phyloP scores from a whole-genome alignment of 92 coral and sea anemone species.

The Phenganax marumi region DNA sequence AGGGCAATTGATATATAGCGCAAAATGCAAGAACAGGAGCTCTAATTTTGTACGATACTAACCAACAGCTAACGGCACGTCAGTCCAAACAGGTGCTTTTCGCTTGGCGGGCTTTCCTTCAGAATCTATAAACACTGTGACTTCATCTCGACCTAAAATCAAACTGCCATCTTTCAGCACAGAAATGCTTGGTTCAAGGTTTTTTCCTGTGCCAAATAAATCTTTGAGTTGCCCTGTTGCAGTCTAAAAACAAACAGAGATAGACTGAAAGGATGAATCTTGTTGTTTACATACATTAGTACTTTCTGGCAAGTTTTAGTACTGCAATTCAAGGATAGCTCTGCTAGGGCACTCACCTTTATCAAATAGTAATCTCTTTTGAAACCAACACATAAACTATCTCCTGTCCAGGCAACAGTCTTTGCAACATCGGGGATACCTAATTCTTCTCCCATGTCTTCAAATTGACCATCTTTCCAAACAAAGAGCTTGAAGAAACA shows the following conservation, averaged over 20 bases:
- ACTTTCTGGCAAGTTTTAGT: neutral
- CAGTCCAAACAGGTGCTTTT: slow-evolving; percentile 91
- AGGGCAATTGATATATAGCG: neutral
- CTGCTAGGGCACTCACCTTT: slow-evolving; percentile 60
- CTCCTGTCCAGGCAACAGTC: slow-evolving; percentile 76
- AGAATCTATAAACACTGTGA: slow-evolving; percentile 91
- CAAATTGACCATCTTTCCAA: slow-evolving; percentile 85
- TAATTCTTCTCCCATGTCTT: slow-evolving; percentile 78
- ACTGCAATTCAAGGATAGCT: neutral
- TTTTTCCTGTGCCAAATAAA: slow-evolving; percentile 86
- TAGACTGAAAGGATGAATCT: neutral
- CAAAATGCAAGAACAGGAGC: neutral
- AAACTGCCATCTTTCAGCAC: slow-evolving; percentile 82
- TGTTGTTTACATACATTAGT: neutral
- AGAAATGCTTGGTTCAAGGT: slow-evolving; percentile 93
- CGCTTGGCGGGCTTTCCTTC: slow-evolving; percentile 81
- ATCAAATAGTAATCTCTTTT: slow-evolving; percentile 93
- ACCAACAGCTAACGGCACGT: slow-evolving; percentile 90
- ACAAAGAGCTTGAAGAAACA: slow-evolving; percentile 60
- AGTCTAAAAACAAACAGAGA: slow-evolving; percentile 46
- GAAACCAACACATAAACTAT: slow-evolving; percentile 93
- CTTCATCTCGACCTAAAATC: slow-evolving; percentile 92
- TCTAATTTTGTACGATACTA: slow-evolving; percentile 5
- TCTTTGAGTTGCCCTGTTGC: slow-evolving; percentile 81
- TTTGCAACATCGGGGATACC: slow-evolving; percentile 85